Percentiles rank a stretch among this genome's conserved stretches.
Conservation (phyloP, 2,797 vertebrate genomes). For the Sebastes cheni region DNA sequence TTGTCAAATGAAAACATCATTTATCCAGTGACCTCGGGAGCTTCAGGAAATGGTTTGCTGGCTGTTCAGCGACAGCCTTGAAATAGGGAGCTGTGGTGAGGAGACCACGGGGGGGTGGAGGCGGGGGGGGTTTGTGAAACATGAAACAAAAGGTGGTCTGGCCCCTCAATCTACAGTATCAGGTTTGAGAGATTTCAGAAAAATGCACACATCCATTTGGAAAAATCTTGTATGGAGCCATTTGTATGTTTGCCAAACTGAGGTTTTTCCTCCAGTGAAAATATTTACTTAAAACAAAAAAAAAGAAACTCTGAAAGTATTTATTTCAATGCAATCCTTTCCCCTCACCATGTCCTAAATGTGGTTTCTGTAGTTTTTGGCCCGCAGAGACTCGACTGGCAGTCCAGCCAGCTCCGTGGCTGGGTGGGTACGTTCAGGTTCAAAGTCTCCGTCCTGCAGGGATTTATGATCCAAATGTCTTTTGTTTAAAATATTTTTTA, state of each 20-base stretch:
- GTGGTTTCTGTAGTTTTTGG: constrained; percentile 73
- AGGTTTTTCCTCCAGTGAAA: constrained; percentile 81
- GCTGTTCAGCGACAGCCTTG: constrained; percentile 77
- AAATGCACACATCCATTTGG: constrained; percentile 77
- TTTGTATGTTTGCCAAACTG: constrained; percentile 78
- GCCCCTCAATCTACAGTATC: constrained; percentile 76
- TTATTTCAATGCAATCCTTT: constrained; percentile 77
- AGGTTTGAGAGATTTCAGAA: constrained; percentile 78
- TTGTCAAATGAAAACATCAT: constrained; percentile 80
- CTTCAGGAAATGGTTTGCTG: constrained; percentile 80
- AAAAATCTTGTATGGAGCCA: constrained; percentile 77
- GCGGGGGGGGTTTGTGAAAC: constrained; percentile 65
- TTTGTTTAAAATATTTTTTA: constrained; percentile 8
- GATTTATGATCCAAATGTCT: constrained; percentile 33
- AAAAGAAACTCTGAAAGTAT: constrained; percentile 73
- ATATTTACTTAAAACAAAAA: constrained; percentile 78
- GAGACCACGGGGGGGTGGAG: constrained; percentile 35
- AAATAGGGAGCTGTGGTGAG: constrained; percentile 73
- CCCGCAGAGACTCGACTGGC: constrained; percentile 59
- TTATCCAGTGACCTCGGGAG: constrained; percentile 78
- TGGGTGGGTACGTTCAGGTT: constrained; percentile 42
- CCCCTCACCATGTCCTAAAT: constrained; percentile 70
- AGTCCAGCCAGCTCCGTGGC: constrained; percentile 43
- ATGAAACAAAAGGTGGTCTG: constrained; percentile 82
- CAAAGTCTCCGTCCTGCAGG: constrained; percentile 19